phyloP scores from a whole-genome alignment of 2,797 vertebrate species.

The Petrocephalus schoutedeni region DNA sequence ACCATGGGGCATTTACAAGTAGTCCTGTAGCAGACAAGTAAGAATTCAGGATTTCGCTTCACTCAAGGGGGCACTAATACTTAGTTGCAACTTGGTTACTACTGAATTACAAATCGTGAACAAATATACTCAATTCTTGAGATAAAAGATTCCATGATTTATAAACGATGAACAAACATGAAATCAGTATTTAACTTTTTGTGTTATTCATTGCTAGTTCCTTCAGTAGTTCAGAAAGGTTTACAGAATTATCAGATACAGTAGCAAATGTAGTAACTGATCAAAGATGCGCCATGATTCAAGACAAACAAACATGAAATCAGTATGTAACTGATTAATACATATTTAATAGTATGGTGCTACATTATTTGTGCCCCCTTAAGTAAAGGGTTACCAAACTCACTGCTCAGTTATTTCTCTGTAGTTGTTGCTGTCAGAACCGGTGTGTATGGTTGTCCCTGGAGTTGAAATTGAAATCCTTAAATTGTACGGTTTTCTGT shows the following conservation, averaged over 20 bases:
- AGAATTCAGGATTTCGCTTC: neutral
- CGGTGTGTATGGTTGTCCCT: neutral
- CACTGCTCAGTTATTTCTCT: neutral
- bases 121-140: neutral
- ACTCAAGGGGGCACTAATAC: neutral
- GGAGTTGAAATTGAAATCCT: neutral
- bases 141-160: neutral
- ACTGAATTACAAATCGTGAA: neutral
- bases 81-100: neutral
- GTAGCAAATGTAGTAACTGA: neutral
- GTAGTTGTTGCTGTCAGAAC: neutral
- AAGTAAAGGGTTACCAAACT: neutral
- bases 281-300: neutral
- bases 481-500: neutral
- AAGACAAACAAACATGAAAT: neutral
- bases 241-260: neutral
- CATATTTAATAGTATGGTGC: neutral
- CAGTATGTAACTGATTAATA: neutral
- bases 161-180: neutral
- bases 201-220: neutral
- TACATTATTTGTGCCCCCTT: neutral
- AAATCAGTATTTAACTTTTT: neutral
- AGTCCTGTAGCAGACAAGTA: neutral
- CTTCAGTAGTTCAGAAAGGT: neutral
- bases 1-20: neutral